Evolutionary conservation across 2,888 invertebrate species (phyloP).

Genomic region (Minunthozetes semirufus): DNA sequence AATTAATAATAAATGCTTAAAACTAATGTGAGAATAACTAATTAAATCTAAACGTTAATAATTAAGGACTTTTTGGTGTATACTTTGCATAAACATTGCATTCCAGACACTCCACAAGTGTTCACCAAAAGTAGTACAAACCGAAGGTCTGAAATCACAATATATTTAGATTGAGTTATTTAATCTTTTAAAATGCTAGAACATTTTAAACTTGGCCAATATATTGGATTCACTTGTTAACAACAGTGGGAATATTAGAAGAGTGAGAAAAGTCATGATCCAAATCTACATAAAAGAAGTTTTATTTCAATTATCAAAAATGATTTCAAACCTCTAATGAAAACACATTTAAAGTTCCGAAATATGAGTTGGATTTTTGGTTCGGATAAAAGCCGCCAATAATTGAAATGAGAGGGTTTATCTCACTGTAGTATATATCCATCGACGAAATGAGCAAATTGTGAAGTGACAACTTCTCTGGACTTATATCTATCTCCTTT

Average conservation of each 20-base stretch:
- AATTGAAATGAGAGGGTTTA: background rate
- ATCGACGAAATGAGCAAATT: background rate
- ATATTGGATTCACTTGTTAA: no score
- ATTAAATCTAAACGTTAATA: no score
- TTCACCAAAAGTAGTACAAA: no score
- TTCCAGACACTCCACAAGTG: background rate
- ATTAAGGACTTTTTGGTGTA: background rate
- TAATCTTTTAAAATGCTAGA: background rate
- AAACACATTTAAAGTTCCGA: background rate
- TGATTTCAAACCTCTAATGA: background rate
- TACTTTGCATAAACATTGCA: background rate
- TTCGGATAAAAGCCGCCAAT: background rate
- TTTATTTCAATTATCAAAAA: background rate
- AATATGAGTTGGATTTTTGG: background rate
- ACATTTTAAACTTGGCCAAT: no score
- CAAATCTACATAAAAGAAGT: background rate
- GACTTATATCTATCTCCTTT: background rate
- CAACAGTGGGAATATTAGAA: no score
- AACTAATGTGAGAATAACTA: no score
- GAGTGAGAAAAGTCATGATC: background rate
- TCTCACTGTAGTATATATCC: background rate
- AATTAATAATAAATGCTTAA: no score
- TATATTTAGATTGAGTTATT: no score
- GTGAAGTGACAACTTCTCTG: background rate
- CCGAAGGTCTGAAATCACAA: no score